Percentiles rank a stretch among this genome's conserved stretches.
phyloP scores from a whole-genome alignment of 2,888 invertebrate species.

The Bombylius discolor region DNA sequence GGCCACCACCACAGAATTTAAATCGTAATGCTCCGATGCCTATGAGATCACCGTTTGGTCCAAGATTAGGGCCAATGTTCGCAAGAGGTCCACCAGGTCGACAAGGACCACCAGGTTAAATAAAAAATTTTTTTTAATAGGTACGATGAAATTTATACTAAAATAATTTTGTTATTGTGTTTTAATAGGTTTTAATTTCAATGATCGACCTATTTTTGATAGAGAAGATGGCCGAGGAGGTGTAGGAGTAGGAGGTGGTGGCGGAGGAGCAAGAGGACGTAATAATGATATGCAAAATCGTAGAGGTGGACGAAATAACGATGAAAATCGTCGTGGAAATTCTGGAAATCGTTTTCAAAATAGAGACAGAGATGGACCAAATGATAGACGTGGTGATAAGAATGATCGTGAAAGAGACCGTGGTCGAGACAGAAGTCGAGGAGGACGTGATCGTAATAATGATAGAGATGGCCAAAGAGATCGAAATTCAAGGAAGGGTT shows the following conservation, averaged over 20 bases:
- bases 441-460: slow-evolving; percentile 15
- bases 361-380: slow-evolving; percentile 25
- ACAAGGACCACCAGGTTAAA: slow-evolving; percentile 15
- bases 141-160: neutral
- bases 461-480: slow-evolving; percentile 4
- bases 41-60: slow-evolving; percentile 16
- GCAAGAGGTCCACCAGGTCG: slow-evolving; percentile 17
- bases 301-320: slow-evolving; percentile 28
- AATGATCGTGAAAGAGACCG: slow-evolving; percentile 19
- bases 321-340: slow-evolving; percentile 22
- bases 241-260: slow-evolving; percentile 12
- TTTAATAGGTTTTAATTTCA: slow-evolving; percentile 11
- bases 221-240: slow-evolving; percentile 18
- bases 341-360: slow-evolving; percentile 25
- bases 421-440: slow-evolving; percentile 14
- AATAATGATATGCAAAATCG: slow-evolving; percentile 18
- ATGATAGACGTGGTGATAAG: slow-evolving; percentile 27
- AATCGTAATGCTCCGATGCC: slow-evolving; percentile 8
- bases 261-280: slow-evolving; percentile 12
- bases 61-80: slow-evolving; percentile 17
- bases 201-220: slow-evolving; percentile 16
- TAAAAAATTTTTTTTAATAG: neutral
- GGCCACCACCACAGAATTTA: slow-evolving; percentile 16
- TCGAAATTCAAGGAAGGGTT: neutral
- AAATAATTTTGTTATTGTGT: neutral